A percentile compares a stretch with the other conserved stretches of the same genome.
Conservation (phyloP, 2,797 vertebrate genomes). For the Crocodylus rhombifer region DNA sequence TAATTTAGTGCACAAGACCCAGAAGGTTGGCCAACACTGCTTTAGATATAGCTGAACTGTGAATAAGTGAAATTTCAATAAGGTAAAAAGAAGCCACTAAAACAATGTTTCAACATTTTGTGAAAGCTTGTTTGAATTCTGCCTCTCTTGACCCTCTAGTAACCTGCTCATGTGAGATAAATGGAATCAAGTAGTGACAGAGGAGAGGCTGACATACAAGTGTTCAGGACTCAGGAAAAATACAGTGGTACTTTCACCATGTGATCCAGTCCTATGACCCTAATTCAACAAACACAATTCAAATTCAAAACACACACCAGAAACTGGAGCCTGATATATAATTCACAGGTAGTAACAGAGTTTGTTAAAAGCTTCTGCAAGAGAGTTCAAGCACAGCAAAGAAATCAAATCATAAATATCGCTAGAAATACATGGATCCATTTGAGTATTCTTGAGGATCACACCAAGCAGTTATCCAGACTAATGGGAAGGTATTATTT, state of each 20-base stretch:
- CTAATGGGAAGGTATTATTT: neutral
- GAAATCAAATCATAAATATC: neutral
- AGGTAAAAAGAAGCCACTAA: neutral
- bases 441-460: neutral
- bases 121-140: neutral
- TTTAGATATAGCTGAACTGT: neutral
- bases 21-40: too few relatives aligned
- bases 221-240: neutral
- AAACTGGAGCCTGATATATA: neutral
- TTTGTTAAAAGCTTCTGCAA: neutral
- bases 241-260: neutral
- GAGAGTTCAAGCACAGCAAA: neutral
- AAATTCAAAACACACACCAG: neutral
- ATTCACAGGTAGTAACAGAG: neutral
- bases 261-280: neutral
- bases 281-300: neutral
- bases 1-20: too few relatives aligned
- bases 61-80: neutral
- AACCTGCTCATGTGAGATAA: neutral
- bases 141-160: neutral
- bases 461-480: neutral
- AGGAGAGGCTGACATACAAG: neutral
- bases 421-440: neutral
- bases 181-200: neutral
- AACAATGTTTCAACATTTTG: neutral